Conservation (phyloP, 2,797 vertebrate species). For the Poliocrania exsul region DNA sequence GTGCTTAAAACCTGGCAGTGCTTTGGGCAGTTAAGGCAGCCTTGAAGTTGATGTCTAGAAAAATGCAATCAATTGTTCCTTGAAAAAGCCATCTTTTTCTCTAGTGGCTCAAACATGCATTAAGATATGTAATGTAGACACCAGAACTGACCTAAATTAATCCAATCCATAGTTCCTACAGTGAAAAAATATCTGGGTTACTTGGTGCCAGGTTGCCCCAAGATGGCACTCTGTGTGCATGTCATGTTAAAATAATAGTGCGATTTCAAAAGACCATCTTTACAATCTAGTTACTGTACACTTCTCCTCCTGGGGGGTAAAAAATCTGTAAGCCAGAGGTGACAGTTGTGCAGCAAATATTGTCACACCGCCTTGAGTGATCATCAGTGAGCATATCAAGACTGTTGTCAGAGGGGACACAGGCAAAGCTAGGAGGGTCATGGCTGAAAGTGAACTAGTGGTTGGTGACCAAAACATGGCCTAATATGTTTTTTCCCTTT, state of each 20-base stretch:
- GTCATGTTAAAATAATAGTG: not conserved
- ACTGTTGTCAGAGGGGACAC: not conserved
- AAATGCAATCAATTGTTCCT: not conserved
- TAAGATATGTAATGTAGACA: not conserved
- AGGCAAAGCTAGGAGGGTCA: not conserved
- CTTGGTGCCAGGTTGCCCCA: conserved; percentile 10
- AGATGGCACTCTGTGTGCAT: conserved; percentile 26
- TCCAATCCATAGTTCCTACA: not conserved
- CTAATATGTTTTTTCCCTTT: not conserved
- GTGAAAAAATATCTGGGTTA: not conserved
- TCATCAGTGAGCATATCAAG: not conserved
- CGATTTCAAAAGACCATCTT: not conserved
- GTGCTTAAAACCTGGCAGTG: not conserved
- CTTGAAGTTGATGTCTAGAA: not conserved
- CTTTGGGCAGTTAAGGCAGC: not conserved
- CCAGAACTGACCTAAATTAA: not conserved
- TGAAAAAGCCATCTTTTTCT: not conserved
- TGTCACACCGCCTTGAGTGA: not conserved
- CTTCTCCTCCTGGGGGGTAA: not conserved
- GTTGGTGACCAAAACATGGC: not conserved
- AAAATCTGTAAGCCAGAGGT: not conserved
- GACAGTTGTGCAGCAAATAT: fast-evolving
- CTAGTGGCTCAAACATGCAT: not conserved
- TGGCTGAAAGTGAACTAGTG: not conserved
- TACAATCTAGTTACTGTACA: not conserved